phyloP scores from a whole-genome alignment of 2,797 vertebrate genomes.

The Mus spretus region DNA sequence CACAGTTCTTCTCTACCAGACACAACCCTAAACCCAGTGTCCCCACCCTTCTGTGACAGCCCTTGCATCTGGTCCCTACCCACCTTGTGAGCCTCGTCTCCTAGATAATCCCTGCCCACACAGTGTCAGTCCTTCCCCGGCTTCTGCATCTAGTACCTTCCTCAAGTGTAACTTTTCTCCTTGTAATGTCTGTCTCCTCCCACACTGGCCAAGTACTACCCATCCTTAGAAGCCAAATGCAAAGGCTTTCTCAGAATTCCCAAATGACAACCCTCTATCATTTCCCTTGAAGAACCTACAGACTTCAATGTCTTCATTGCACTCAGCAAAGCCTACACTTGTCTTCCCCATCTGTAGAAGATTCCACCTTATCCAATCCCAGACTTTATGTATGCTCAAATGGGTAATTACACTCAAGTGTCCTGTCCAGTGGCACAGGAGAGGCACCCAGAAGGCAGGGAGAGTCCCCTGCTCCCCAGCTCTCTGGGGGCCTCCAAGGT shows the following conservation, averaged over 20 bases:
- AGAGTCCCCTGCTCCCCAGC: background rate
- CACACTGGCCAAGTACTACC: constrained; percentile 5
- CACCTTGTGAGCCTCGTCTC: background rate
- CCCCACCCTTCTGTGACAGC: background rate
- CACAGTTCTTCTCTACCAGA: background rate
- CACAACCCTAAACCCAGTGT: background rate
- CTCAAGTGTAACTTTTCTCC: background rate
- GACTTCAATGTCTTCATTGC: background rate
- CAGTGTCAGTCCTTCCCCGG: background rate
- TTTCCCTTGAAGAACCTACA: background rate
- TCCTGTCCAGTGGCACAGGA: background rate
- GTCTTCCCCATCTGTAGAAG: background rate
- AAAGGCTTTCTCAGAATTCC: constrained; percentile 17
- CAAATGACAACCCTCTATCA: background rate
- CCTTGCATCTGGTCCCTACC: background rate
- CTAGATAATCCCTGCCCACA: background rate
- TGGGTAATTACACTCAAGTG: background rate
- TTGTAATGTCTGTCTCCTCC: background rate
- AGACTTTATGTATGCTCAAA: background rate
- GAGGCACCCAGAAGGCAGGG: background rate
- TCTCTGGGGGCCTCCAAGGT: constrained; percentile 7
- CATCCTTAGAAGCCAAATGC: constrained; percentile 33
- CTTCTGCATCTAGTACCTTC: constrained; percentile 45
- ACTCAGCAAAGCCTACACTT: background rate
- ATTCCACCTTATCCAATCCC: background rate